Conservation (phyloP, 2,797 vertebrate genomes). For the Agapornis canus region DNA sequence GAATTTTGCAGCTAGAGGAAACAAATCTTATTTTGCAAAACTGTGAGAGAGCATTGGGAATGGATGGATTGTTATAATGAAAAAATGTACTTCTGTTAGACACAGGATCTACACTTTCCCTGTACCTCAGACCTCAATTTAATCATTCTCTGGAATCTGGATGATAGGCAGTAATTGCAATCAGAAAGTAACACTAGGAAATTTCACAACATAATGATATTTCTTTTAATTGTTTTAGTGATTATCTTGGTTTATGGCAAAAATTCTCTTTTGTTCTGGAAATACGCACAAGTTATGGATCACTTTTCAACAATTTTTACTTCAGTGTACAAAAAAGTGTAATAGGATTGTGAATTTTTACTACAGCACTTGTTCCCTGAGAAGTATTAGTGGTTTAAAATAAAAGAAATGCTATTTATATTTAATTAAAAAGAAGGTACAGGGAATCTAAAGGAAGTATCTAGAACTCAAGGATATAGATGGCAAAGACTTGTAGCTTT, state of each 20-base stretch:
- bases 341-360: neutral
- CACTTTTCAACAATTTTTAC: neutral
- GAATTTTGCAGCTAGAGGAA: constrained; percentile 74
- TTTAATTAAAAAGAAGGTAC: neutral
- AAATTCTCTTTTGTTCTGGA: neutral
- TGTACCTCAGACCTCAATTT: constrained; percentile 71
- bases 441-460: neutral
- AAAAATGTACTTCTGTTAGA: constrained; percentile 75
- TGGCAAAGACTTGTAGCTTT: neutral
- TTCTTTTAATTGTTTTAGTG: neutral
- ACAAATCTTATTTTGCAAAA: constrained; percentile 76
- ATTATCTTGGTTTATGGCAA: neutral
- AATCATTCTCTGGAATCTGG: constrained; percentile 72
- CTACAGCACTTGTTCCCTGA: neutral
- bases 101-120: constrained; percentile 64
- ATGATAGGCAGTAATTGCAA: constrained; percentile 79
- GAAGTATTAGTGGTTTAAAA: neutral
- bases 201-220: neutral
- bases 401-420: neutral
- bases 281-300: neutral
- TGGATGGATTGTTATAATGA: constrained; percentile 76
- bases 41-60: constrained; percentile 77
- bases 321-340: neutral
- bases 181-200: constrained; percentile 35
- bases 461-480: neutral